Conservation (phyloP, 2,113 vertebrate genomes). For the Zeus faber region DNA sequence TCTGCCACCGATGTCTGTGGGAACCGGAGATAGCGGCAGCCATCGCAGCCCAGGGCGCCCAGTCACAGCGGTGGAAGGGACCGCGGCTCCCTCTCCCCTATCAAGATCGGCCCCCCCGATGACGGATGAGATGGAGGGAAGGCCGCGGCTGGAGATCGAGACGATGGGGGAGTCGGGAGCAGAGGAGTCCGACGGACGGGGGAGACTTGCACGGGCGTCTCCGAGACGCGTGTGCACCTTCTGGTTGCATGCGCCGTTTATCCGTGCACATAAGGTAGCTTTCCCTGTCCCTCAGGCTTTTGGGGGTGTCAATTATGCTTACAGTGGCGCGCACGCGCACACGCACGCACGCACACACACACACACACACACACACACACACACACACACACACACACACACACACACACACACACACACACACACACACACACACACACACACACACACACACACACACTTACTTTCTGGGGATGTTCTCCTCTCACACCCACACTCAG, state of each 20-base stretch:
- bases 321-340: slow-evolving; percentile 21
- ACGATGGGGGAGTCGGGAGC: too few relatives aligned
- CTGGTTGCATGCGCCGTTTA: not conserved
- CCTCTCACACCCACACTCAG: slow-evolving; percentile 53
- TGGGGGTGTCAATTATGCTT: slow-evolving; percentile 5
- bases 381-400: slow-evolving; percentile 11
- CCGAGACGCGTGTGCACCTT: slow-evolving; percentile 14
- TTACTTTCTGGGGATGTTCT: slow-evolving; percentile 5
- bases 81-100: too few relatives aligned
- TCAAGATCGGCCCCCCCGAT: too few relatives aligned
- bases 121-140: too few relatives aligned
- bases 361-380: not conserved
- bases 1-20: too few relatives aligned
- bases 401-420: slow-evolving; percentile 40
- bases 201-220: slow-evolving; percentile 22
- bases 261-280: not conserved
- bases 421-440: not conserved
- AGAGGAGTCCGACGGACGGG: not conserved
- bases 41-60: too few relatives aligned
- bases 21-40: too few relatives aligned
- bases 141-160: too few relatives aligned
- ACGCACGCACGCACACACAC: slow-evolving; percentile 11
- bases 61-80: too few relatives aligned
- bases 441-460: not conserved
- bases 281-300: not conserved